Evolutionary conservation across 2,888 invertebrate species (phyloP).

Genomic region (Acleris literana): DNA sequence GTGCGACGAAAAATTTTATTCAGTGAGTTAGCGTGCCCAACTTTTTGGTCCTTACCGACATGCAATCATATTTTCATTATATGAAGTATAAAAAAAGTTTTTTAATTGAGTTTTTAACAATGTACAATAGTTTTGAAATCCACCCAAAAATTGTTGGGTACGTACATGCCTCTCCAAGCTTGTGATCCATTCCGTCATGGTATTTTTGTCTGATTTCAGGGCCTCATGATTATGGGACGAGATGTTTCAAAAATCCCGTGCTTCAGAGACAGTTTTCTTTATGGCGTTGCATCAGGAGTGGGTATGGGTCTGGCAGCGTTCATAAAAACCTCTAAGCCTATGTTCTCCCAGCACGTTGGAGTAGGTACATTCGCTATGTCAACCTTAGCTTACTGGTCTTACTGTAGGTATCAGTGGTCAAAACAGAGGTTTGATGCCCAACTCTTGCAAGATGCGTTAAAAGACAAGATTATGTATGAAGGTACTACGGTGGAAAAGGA

Average conservation of each 20-base stretch:
- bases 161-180: no score
- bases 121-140: no score
- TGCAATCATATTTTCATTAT: no score
- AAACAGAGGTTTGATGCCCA: conserved; percentile 86
- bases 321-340: conserved; percentile 88
- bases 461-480: conserved; percentile 84
- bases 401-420: conserved; percentile 88
- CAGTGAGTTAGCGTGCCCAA: no score
- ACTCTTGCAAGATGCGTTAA: conserved; percentile 84
- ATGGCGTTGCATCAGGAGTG: conserved; percentile 88
- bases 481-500: conserved; percentile 84
- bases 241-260: conserved; percentile 91
- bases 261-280: conserved; percentile 89
- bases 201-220: conserved; percentile 62
- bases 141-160: no score
- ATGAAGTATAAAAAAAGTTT: no score
- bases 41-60: no score
- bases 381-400: conserved; percentile 87
- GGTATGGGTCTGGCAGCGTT: conserved; percentile 87
- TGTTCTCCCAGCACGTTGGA: conserved; percentile 85
- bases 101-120: no score
- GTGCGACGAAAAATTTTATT: no score
- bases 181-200: no score
- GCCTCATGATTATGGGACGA: conserved; percentile 86
- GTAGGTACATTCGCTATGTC: conserved; percentile 86